Conservation (phyloP, 2,888 invertebrate genomes). For the Nomada hirtipes region DNA sequence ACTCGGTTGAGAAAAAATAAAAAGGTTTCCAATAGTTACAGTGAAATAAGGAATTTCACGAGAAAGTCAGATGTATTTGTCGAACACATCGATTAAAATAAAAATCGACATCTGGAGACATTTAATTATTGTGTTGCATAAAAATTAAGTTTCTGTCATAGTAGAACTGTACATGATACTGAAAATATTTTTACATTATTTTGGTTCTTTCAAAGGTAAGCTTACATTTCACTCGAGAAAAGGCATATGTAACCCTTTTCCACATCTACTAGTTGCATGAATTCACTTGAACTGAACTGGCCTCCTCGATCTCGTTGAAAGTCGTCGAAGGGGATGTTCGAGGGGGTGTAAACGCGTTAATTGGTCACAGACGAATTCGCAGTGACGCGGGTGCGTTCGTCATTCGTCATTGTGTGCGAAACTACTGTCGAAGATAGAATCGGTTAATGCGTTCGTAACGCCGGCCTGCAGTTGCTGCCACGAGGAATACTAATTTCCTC, state of each 20-base stretch:
- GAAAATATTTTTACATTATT: too few species aligned
- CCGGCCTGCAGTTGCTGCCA: constrained; percentile 17
- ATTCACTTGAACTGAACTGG: background rate
- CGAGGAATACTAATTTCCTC: constrained; percentile 53
- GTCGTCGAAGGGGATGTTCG: background rate
- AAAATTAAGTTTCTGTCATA: too few species aligned
- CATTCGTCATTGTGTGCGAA: constrained; percentile 37
- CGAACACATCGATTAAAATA: too few species aligned
- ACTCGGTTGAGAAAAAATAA: too few species aligned
- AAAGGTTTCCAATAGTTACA: too few species aligned
- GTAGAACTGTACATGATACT: too few species aligned
- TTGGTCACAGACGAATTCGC: constrained; percentile 10
- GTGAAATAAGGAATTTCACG: too few species aligned
- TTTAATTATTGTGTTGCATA: too few species aligned
- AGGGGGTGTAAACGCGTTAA: constrained; percentile 1
- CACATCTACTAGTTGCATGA: background rate
- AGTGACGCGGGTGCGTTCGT: constrained; percentile 6
- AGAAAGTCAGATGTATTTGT: too few species aligned
- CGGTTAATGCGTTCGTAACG: constrained; percentile 36
- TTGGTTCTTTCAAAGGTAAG: background rate
- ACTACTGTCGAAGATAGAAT: constrained; percentile 45
- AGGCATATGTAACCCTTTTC: too few species aligned
- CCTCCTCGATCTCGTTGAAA: background rate
- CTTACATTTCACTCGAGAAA: background rate
- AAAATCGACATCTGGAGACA: too few species aligned